Base-by-base conservation (phyloP, 1,140 invertebrate species). In the Cepaea nemoralis region DNA sequence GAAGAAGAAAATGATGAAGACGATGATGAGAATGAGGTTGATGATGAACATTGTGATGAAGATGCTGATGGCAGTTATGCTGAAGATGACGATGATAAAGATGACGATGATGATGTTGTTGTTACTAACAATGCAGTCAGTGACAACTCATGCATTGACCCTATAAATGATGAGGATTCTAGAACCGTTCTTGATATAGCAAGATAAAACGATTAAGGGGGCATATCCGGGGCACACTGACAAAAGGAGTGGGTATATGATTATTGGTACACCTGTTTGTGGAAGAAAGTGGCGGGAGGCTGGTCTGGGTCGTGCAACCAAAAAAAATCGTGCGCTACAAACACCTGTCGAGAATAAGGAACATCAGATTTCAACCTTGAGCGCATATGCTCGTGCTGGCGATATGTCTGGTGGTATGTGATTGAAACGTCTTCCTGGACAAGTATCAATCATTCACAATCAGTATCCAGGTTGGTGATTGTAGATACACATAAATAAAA, bases 311-410 rank as follows among this genome's bases (percentile, higher is more conserved):
- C 69, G 69, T 27, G 69, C 69, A 71, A 45, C 31, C n/a, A 16
- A 16, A 16, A 71, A 71, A 22, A 71, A 71, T 71, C 69, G 39
- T 71, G 40, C 67, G 67, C 33, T 70, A 35, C 37, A 71, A 71
- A 71, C 69, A 71, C 69, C 69, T 71, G 35, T 71, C 69, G 37
- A 71, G 69, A 71, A 24, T 16, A 14, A 5, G 40, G 37, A 24
- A 40, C 19, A 10, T 71, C 69, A 45, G 33, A 39, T 24, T 71
- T 45, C 37, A 45, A 40, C 35, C 69, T 45, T 71, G 37, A 45
- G 24, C 35, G 39, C 37, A 12, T 14, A 6, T 2, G 24, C 24
- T 59, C 16, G 16, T 24, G 27, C 16, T 63, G 59, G 6, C 59
- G n/a, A 16, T 31, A 63, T 31, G 59, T 31, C 59, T 63, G 59